These are phyloP conservation scores for Cylas formicarius DNA, from an alignment of 1,140 invertebrate species.

Conservation along the genomic window DNA sequence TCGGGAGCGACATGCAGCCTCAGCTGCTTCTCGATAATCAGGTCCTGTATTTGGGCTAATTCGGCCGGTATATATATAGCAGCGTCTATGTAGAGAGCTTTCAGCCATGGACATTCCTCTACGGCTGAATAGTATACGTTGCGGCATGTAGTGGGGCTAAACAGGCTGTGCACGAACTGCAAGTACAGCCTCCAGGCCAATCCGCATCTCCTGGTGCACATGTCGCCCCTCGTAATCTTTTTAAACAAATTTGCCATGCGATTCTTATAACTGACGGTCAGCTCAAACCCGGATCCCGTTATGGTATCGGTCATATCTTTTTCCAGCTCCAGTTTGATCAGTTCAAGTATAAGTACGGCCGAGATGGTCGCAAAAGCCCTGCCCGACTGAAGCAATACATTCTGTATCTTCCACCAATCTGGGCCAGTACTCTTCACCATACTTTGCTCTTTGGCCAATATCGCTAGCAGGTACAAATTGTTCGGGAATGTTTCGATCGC, in stretches of 20 bases:
- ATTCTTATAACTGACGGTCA: too few relatives aligned
- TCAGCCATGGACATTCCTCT: slow-evolving; percentile 63
- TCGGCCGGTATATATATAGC: slow-evolving; percentile 47
- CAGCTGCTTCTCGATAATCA: slow-evolving; percentile 63
- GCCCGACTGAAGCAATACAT: slow-evolving; percentile 34
- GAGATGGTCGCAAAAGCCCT: slow-evolving; percentile 37
- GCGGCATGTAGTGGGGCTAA: slow-evolving; percentile 34
- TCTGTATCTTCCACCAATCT: slow-evolving; percentile 39
- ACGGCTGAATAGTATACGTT: slow-evolving; percentile 47
- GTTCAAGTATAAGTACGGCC: slow-evolving; percentile 35
- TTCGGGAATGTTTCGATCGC: slow-evolving; percentile 48
- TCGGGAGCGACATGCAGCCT: slow-evolving; percentile 61
- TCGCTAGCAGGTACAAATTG: slow-evolving; percentile 49
- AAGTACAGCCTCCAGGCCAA: slow-evolving; percentile 53
- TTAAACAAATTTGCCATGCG: slow-evolving; percentile 37
- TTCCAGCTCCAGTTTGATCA: slow-evolving; percentile 27
- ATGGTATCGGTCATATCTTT: slow-evolving; percentile 31
- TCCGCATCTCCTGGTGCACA: slow-evolving; percentile 46
- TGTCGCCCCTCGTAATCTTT: slow-evolving; percentile 35
- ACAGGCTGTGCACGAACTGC: slow-evolving; percentile 43
- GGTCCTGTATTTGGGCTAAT: slow-evolving; percentile 56
- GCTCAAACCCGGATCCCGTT: slow-evolving; percentile 25
- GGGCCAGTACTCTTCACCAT: slow-evolving; percentile 33
- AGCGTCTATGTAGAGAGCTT: slow-evolving; percentile 50
- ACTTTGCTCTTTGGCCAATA: slow-evolving; percentile 34